A percentile compares a stretch with the other conserved stretches of the same genome.
Conservation (phyloP, 2,888 invertebrate species). For the Cacoxenus indagator region DNA sequence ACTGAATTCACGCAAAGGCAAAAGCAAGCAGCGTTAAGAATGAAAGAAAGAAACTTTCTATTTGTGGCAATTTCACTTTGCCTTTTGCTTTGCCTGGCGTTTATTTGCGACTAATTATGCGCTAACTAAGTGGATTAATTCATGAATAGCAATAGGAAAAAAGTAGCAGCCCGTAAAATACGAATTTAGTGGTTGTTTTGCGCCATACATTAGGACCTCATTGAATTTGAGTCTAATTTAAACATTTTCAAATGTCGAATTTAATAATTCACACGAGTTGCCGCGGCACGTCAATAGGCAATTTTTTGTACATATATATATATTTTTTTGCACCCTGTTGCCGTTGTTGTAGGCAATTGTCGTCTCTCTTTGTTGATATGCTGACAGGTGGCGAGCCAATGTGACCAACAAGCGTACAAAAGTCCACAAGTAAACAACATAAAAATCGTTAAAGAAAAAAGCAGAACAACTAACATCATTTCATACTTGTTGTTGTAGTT, state of each 20-base stretch:
- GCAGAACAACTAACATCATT: conserved; percentile 3
- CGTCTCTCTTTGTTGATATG: conserved; percentile 28
- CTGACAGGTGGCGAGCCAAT: conserved; percentile 34
- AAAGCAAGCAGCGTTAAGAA: not conserved
- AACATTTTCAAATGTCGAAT: conserved; percentile 35
- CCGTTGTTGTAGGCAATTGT: not conserved
- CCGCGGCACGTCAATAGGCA: not conserved
- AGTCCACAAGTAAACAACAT: conserved; percentile 1
- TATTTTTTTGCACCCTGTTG: too few relatives aligned
- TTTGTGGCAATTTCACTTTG: not conserved
- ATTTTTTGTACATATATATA: not conserved
- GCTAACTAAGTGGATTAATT: conserved; percentile 4
- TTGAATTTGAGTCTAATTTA: conserved; percentile 45
- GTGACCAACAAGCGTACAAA: not conserved
- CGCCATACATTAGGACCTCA: too few relatives aligned
- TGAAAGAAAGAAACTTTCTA: not conserved
- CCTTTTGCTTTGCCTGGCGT: conserved; percentile 8
- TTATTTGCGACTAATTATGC: conserved; percentile 1
- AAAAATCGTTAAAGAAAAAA: not conserved
- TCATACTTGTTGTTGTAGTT: not conserved
- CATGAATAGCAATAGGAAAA: not conserved
- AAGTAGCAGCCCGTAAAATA: too few relatives aligned
- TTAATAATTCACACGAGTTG: conserved; percentile 42
- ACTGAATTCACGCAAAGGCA: not conserved
- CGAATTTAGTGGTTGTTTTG: conserved; percentile 19